A percentile compares a stretch with the other conserved stretches of the same genome.
These are phyloP conservation scores for Pitangus sulphuratus DNA, from an alignment of 2,797 vertebrate genomes.

Conservation along the genomic window DNA sequence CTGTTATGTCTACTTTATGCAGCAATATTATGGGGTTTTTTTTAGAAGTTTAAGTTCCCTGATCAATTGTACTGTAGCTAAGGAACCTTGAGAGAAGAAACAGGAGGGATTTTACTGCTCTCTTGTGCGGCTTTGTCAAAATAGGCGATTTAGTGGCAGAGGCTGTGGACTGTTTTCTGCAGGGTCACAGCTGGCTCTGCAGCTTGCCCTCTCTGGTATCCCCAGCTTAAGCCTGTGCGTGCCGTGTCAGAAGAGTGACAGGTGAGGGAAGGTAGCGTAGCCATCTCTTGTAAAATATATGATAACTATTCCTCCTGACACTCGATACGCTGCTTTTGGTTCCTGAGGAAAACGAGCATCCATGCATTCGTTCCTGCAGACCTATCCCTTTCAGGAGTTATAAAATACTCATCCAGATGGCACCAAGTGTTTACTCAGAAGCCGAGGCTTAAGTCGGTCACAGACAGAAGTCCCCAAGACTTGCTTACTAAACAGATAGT, in stretches of 20 bases:
- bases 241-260: constrained; percentile 67
- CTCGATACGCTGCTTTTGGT: constrained; percentile 61
- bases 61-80: not conserved
- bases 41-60: not conserved
- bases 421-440: constrained; percentile 76
- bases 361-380: constrained; percentile 41
- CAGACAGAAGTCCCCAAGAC: constrained; percentile 65
- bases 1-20: not conserved
- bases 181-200: constrained; percentile 46
- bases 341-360: constrained; percentile 58
- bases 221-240: constrained; percentile 46
- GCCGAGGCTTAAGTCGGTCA: constrained; percentile 72
- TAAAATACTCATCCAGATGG: constrained; percentile 76
- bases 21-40: not conserved
- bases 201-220: constrained; percentile 21
- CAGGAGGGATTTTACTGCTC: not conserved
- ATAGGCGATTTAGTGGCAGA: not conserved
- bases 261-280: constrained; percentile 64
- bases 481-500: constrained; percentile 78
- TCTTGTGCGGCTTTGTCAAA: not conserved
- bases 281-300: constrained; percentile 50
- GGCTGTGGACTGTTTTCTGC: not conserved
- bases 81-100: not conserved
- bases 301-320: constrained; percentile 64
- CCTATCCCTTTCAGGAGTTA: constrained; percentile 68